Conservation (phyloP, 2,888 invertebrate species). For the Lagria hirta region DNA sequence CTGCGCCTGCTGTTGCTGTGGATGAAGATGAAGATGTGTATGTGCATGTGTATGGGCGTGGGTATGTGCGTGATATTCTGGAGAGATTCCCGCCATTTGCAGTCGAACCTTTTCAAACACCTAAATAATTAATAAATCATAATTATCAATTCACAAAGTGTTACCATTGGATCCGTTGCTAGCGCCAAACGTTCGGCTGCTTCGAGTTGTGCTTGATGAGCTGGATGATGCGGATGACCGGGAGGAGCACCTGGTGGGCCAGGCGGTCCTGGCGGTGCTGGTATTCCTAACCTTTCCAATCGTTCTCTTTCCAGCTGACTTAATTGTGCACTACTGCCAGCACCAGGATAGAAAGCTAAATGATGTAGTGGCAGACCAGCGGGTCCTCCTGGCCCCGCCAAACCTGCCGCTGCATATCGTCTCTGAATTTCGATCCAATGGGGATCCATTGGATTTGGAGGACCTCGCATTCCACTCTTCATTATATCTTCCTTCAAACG, state of each 20-base stretch:
- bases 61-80: slow-evolving; percentile 89
- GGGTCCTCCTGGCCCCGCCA: slow-evolving; percentile 50
- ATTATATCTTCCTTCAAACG: slow-evolving; percentile 86
- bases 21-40: slow-evolving; percentile 83
- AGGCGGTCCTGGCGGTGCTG: slow-evolving; percentile 60
- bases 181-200: slow-evolving; percentile 78
- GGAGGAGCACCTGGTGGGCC: slow-evolving; percentile 60
- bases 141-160: too few relatives aligned
- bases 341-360: slow-evolving; percentile 75
- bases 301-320: slow-evolving; percentile 88
- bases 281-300: slow-evolving; percentile 78
- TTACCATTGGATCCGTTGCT: slow-evolving; percentile 89
- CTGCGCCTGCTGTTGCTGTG: slow-evolving; percentile 76
- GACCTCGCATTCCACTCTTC: slow-evolving; percentile 61
- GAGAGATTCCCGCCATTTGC: slow-evolving; percentile 89
- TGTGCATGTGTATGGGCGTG: slow-evolving; percentile 91
- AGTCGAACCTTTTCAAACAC: slow-evolving; percentile 61
- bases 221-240: slow-evolving; percentile 58
- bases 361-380: slow-evolving; percentile 66
- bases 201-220: slow-evolving; percentile 64
- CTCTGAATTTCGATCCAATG: slow-evolving; percentile 88
- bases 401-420: slow-evolving; percentile 57
- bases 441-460: slow-evolving; percentile 63
- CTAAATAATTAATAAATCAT: slow-evolving; percentile 1
- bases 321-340: slow-evolving; percentile 62